These are phyloP conservation scores for Spea multiplicata DNA, from an alignment of 2,113 vertebrate species.

Conservation along the genomic window DNA sequence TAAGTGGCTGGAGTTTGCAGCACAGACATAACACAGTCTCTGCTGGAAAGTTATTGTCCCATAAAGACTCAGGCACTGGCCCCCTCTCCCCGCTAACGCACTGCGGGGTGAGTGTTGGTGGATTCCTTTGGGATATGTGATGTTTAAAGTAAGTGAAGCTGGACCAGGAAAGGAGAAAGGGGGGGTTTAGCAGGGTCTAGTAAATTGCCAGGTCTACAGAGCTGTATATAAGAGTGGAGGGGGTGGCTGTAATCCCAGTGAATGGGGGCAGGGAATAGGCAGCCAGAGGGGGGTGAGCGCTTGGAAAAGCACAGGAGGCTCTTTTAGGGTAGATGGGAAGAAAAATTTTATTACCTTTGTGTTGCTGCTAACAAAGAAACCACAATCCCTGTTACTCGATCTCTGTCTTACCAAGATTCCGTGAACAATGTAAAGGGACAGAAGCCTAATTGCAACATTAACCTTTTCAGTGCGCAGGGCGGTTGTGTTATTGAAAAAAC, in stretches of 20 bases:
- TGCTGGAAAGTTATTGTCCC: background rate
- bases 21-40: background rate
- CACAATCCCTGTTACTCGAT: constrained; percentile 20
- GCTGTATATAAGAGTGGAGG: background rate
- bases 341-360: constrained; percentile 40
- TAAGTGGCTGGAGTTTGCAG: background rate
- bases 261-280: constrained; percentile 24
- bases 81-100: background rate
- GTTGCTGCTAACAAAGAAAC: constrained; percentile 23
- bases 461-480: constrained; percentile 35
- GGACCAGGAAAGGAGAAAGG: background rate
- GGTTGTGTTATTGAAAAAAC: background rate
- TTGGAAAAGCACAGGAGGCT: constrained; percentile 29
- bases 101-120: background rate
- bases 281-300: constrained; percentile 13
- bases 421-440: constrained; percentile 25
- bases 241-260: constrained; percentile 7
- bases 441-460: constrained; percentile 43
- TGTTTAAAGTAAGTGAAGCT: background rate
- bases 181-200: constrained; percentile 6
- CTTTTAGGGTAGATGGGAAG: constrained; percentile 30
- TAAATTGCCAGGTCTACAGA: background rate
- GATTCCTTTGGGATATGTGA: background rate
- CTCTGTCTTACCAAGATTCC: constrained; percentile 15
- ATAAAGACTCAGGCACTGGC: background rate